Base-by-base conservation (phyloP, 2,888 invertebrate genomes). In the Desoria tigrina region DNA sequence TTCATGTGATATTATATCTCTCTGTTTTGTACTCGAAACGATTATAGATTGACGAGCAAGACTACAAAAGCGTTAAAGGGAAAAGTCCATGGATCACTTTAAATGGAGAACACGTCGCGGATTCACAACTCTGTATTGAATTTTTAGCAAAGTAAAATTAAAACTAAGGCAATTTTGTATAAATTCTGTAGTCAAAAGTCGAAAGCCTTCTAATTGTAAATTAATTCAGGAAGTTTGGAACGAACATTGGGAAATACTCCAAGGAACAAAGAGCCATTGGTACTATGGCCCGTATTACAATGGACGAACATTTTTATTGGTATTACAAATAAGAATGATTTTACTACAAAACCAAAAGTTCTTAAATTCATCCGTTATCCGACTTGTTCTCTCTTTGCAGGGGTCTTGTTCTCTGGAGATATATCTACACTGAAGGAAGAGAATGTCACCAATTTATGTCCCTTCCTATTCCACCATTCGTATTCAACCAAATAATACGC, bases 251-350 rank as follows among this genome's bases (percentile, higher is more conserved):
- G 37, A 57, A 49, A 16, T 65, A 71, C 42, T 42, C 42, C 27
- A 27, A 24, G 1, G 57, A 61, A 16, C 26, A 65, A 24, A 57
- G 49, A 39, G 58, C 63, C 21, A 21, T 63, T 11, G 65, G 58
- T 4, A 53, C 63, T 24, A 42, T 61, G 28, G 61, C 58, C 24
- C 23, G 68, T 23, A 32, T 71, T 18, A 50, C 64, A 53, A 24
- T 78, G 4, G 82, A 82, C 55, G 81, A 82, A 71, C 79, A 81
- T 69, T 74, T 80, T 16, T 79, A 78, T 61, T 81, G 80, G 81
- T 81, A 74, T 64, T 14, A 9, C 39, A 9, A 11, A 11, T 11
- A 9, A 39, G 9, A 39, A 9, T 11, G 39, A 39, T 39, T 39
- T 9, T 39, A 39, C 39, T 39, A 11, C 16, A 18, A 7, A 21